Conservation (phyloP, 1,140 invertebrate genomes). For the Phenacoccus solenopsis region DNA sequence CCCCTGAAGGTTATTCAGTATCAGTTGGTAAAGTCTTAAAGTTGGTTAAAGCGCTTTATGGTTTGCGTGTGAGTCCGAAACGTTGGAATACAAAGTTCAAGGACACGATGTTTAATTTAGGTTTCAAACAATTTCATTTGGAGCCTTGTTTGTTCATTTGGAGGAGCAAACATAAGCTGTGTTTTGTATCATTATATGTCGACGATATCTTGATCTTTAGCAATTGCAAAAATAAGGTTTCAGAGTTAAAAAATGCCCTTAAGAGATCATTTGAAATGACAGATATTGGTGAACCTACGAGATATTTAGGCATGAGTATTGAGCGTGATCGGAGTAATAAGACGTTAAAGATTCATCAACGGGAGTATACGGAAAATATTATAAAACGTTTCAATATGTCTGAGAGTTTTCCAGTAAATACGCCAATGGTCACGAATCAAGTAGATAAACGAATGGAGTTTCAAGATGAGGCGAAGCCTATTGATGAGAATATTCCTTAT, state of each 20-base stretch:
- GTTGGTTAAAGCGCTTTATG: slow-evolving; percentile 21
- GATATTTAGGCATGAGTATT: slow-evolving; percentile 20
- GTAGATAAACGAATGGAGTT: slow-evolving; percentile 19
- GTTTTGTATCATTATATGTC: no score
- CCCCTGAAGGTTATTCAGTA: slow-evolving; percentile 4
- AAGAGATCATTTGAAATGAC: slow-evolving; percentile 22
- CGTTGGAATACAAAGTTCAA: slow-evolving; percentile 18
- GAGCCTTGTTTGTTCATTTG: no score
- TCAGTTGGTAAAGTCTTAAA: slow-evolving; percentile 5
- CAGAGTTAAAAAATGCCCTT: neutral
- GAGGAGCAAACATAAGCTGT: no score
- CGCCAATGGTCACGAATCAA: neutral
- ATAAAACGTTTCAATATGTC: slow-evolving; percentile 4
- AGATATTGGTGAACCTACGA: neutral
- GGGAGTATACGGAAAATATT: neutral
- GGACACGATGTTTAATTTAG: slow-evolving; percentile 10
- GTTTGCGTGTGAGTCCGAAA: neutral
- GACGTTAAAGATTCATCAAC: neutral
- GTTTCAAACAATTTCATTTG: slow-evolving; percentile 29
- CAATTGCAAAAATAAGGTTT: neutral
- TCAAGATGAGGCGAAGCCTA: neutral
- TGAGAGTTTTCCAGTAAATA: slow-evolving; percentile 1
- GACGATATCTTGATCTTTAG: no score
- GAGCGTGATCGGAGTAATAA: neutral
- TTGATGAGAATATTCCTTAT: no score